Conservation (phyloP, 30 jellyfish, hydroid and myxozoan genomes). For the Clytia hemisphaerica region DNA sequence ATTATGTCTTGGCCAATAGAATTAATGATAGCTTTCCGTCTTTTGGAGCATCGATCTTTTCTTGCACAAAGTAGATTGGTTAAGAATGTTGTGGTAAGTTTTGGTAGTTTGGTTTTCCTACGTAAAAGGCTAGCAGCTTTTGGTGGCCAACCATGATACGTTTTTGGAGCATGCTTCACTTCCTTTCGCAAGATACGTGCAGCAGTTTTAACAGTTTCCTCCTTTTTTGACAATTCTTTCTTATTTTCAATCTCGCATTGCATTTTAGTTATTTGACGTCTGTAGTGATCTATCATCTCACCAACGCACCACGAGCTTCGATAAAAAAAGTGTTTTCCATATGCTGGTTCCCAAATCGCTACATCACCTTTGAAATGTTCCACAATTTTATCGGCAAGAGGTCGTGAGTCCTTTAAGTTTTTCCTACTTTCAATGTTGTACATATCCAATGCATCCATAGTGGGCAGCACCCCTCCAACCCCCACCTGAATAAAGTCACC, state of each 20-base stretch:
- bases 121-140: background rate
- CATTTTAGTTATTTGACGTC: constrained; percentile 2
- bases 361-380: background rate
- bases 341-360: constrained; percentile 10
- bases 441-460: background rate
- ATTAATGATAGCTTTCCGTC: background rate
- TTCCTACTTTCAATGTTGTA: constrained; percentile 4
- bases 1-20: constrained; percentile 35
- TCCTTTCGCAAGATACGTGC: constrained; percentile 14
- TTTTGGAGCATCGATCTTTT: too few relatives aligned
- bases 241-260: background rate
- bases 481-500: too few relatives aligned
- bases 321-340: background rate
- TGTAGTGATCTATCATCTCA: too few relatives aligned
- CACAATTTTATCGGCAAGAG: background rate
- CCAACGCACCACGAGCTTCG: too few relatives aligned
- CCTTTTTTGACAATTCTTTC: background rate
- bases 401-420: constrained; percentile 4
- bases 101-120: constrained; percentile 22
- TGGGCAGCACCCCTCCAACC: too few relatives aligned
- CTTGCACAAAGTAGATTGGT: background rate
- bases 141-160: constrained; percentile 35
- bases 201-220: background rate
- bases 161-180: background rate
- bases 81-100: background rate